Conservation (phyloP, 1,140 invertebrate species). For the Brachionus manjavacas region DNA sequence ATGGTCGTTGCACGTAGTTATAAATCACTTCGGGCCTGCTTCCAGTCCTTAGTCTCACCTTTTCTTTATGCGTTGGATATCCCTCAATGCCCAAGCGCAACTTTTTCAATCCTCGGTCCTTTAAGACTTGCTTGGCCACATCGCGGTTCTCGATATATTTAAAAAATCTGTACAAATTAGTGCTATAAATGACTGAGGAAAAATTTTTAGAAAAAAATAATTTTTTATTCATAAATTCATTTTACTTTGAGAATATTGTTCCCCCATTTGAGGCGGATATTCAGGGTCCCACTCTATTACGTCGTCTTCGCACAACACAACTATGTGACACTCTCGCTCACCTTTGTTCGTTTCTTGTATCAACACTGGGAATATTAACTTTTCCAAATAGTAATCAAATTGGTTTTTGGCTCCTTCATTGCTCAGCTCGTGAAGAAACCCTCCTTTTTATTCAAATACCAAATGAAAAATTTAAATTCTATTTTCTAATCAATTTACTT, state of each 20-base stretch:
- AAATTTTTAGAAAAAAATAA: neutral
- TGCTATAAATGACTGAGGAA: constrained; percentile 67
- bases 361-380: constrained; percentile 44
- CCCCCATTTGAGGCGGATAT: constrained; percentile 90
- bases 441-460: constrained; percentile 63
- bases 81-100: constrained; percentile 96
- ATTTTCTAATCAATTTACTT: constrained; percentile 58
- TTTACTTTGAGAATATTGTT: constrained; percentile 81
- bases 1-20: constrained; percentile 98
- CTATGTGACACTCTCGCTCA: constrained; percentile 69
- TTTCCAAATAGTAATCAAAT: constrained; percentile 91
- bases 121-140: constrained; percentile 95
- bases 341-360: constrained; percentile 53
- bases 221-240: neutral
- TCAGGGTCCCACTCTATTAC: constrained; percentile 97
- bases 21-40: constrained; percentile 78
- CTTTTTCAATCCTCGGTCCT: constrained; percentile 94
- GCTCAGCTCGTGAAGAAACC: constrained; percentile 90
- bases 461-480: constrained; percentile 52
- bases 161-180: constrained; percentile 91
- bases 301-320: constrained; percentile 89
- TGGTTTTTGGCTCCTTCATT: constrained; percentile 95
- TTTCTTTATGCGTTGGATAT: constrained; percentile 98
- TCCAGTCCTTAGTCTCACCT: constrained; percentile 73
- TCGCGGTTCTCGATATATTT: constrained; percentile 99